A percentile compares a stretch with the other conserved stretches of the same genome.
These are phyloP conservation scores for Eudasyphora cyanicolor DNA, from an alignment of 2,888 invertebrate species.

Conservation along the genomic window DNA sequence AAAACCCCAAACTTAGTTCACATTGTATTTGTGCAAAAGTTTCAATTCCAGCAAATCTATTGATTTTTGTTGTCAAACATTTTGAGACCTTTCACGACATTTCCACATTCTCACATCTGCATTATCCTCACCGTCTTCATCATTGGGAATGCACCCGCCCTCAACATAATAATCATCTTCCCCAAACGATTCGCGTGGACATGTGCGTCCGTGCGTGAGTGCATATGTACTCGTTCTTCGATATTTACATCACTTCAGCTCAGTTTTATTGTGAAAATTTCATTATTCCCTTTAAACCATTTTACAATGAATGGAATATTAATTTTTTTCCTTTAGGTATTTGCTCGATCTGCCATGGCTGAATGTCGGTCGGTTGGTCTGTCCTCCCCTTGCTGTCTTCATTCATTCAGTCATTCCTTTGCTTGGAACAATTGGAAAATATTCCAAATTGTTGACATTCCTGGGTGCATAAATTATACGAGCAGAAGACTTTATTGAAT, in stretches of 20 bases:
- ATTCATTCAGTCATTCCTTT: neutral
- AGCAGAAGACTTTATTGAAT: neutral
- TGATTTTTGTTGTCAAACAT: neutral
- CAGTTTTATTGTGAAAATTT: neutral
- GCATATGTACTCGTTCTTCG: neutral
- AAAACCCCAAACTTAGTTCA: neutral
- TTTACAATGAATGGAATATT: neutral
- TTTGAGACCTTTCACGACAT: neutral
- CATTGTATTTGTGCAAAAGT: neutral
- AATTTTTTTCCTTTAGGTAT: neutral
- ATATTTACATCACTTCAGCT: too few species aligned
- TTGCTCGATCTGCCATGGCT: neutral
- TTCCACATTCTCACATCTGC: neutral
- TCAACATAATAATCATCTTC: neutral
- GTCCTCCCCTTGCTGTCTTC: neutral
- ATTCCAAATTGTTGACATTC: constrained; percentile 34
- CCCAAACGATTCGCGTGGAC: neutral
- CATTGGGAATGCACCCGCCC: neutral
- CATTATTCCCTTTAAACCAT: neutral
- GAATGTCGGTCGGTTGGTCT: neutral
- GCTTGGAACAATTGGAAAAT: constrained; percentile 27
- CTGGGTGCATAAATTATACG: constrained; percentile 30
- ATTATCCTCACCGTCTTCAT: neutral
- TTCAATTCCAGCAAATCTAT: neutral
- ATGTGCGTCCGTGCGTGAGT: neutral